These are phyloP conservation scores for Eupelmus urozonus DNA, from an alignment of 2,888 invertebrate genomes.

Conservation along the genomic window DNA sequence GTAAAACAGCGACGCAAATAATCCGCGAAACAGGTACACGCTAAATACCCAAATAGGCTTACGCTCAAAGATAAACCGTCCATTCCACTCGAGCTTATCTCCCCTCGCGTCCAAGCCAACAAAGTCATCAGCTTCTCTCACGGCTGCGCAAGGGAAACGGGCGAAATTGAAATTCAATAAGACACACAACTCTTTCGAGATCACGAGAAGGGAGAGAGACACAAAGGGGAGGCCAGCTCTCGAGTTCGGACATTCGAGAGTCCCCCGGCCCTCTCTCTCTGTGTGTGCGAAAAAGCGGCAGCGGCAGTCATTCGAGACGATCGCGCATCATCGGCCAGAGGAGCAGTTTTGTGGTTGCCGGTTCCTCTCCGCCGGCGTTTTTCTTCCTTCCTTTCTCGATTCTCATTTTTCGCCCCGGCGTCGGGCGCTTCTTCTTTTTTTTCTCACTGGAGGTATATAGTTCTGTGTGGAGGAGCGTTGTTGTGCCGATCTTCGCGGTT, in stretches of 20 bases:
- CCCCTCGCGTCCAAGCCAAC: too few species aligned
- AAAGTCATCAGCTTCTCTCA: too few species aligned
- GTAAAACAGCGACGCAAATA: too few species aligned
- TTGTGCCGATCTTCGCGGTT: too few species aligned
- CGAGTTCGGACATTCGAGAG: slow-evolving; percentile 48
- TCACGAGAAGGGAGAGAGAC: not conserved
- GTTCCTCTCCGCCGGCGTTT: not conserved
- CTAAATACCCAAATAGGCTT: too few species aligned
- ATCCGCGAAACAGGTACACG: too few species aligned
- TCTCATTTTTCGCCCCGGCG: not conserved
- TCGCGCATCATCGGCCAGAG: slow-evolving; percentile 20
- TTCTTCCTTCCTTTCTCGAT: not conserved
- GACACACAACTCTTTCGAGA: slow-evolving; percentile 1
- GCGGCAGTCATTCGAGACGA: slow-evolving; percentile 49
- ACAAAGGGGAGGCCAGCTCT: slow-evolving; percentile 36
- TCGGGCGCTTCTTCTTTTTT: not conserved
- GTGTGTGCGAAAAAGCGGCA: slow-evolving; percentile 6
- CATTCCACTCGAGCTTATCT: too few species aligned
- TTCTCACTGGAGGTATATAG: too few species aligned
- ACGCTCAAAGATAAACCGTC: too few species aligned
- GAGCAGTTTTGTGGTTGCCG: slow-evolving; percentile 50
- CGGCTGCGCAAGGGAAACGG: not conserved
- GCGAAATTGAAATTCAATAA: slow-evolving; percentile 38
- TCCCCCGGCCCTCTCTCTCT: not conserved
- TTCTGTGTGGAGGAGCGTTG: too few species aligned